These are phyloP conservation scores for Acleris emargana DNA, from an alignment of 2,888 invertebrate species.

Conservation along the genomic window DNA sequence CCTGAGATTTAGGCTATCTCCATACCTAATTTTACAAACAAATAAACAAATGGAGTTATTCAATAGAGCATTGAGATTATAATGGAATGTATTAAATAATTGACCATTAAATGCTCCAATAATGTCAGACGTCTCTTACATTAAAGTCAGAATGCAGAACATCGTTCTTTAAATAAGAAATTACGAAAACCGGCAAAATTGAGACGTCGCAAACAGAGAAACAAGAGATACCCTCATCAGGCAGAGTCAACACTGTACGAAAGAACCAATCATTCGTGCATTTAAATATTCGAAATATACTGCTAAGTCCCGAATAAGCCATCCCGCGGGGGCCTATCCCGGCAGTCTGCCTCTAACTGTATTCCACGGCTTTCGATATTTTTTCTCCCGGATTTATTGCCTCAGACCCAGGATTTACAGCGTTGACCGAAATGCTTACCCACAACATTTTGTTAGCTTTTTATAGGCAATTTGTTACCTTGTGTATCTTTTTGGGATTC, in stretches of 20 bases:
- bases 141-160: not conserved
- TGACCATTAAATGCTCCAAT: not conserved
- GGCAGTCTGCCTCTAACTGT: constrained; percentile 61
- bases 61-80: too few relatives aligned
- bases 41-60: too few relatives aligned
- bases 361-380: constrained; percentile 76
- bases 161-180: too few relatives aligned
- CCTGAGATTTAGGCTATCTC: too few relatives aligned
- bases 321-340: constrained; percentile 45
- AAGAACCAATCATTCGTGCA: constrained; percentile 42
- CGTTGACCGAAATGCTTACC: constrained; percentile 79
- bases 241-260: constrained; percentile 44
- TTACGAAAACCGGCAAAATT: not conserved
- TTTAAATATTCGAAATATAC: constrained; percentile 45
- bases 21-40: too few relatives aligned
- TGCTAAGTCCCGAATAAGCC: constrained; percentile 38
- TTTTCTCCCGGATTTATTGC: constrained; percentile 72
- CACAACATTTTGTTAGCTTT: constrained; percentile 78
- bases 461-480: constrained; percentile 81
- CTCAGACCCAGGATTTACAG: constrained; percentile 72
- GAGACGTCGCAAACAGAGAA: constrained; percentile 20
- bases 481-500: constrained; percentile 74
- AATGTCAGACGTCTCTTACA: not conserved
- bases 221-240: constrained; percentile 43
- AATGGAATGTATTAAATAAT: not conserved